Evolutionary conservation across 2,888 invertebrate species (phyloP), one percentile per base, ranked within the genome.

Genomic region (Trichogramma evanescens): DNA sequence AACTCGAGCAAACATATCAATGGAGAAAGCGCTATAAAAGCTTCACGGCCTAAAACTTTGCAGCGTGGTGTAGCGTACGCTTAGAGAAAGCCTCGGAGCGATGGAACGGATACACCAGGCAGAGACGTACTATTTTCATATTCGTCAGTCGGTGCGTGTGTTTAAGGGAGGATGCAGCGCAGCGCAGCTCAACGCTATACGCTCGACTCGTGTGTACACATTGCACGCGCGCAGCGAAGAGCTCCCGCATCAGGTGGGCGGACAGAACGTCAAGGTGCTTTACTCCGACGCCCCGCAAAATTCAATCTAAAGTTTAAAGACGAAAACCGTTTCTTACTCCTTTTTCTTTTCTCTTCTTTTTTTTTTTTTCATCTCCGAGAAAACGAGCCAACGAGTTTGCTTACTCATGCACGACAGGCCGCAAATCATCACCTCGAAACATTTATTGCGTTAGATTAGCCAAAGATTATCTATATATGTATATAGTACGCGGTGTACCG

Each of bases 391-490:
- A 26, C 26, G 58, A 61, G 64, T 64, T 64, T 62, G 68, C 72
- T 71, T 55, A 42, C 50, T 52, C 53, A 7, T 38, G 65, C 49
- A 4, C 48, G n/a, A 71, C 71, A 73, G 73, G 72, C 75, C 75
- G 75, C 76, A 76, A 76, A 77, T 77, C 76, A 76, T 76, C 75
- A 74, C 76, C 74, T 74, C 70, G 68, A 66, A 69, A 69, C 72
- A 66, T 74, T 74, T 71, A 74, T 73, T 70, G 68, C 72, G 73
- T 73, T 73, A 73, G 74, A 76, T 76, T 72, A 26, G 73, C 71
- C 72, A 66, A 72, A 76, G 75, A 76, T 76, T 76, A 72, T 72
- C 26, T 26, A 26, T 26, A 26, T 26, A 26, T 26, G 26, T 26
- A 26, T 26, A 26, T 26, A 26, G 26, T 26, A 26, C 26, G 26